Base-by-base conservation (phyloP, 2,113 vertebrate genomes). In the Chaenogobius annularis region DNA sequence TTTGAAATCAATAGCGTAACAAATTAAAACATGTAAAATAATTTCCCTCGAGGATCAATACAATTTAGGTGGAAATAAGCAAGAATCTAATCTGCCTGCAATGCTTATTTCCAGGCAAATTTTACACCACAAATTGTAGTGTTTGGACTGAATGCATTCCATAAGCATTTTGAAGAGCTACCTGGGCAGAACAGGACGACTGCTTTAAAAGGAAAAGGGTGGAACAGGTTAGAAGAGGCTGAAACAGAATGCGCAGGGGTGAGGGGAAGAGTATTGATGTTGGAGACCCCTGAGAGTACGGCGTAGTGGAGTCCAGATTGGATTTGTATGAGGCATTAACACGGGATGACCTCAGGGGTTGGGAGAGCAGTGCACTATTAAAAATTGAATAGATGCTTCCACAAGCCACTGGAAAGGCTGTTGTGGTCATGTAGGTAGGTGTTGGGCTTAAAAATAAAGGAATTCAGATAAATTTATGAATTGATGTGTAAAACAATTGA, bases 311-410 rank as follows among this genome's bases (percentile, higher is more conserved):
- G 73, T 59, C 66, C 12, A 85, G 83, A 88, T 84, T 90, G 82
- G 73, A 88, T 81, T 84, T 78, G 72, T 83, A 79, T 83, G 85
- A 86, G 79, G 67, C 67, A 82, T 82, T 87, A 85, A 85, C 64
- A 82, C 66, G 15, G 11, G 12, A 37, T 79, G 82, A 85, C 82
- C 75, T 31, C 37, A 56, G 77, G 40, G 88, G 84, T 83, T 55
- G 75, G 73, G 26, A 74, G 67, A 72, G 56, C 77, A 14, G 81
- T 81, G 78, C 64, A 80, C 69, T 72, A 84, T 87, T 83, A 81
- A 88, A 88, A 78, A 87, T 84, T 86, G 82, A 86, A 87, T 80
- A 90, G 80, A 22, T 19, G 35, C 61, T 6, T 81, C 71, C 48
- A 12, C 14, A 1, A 50, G 47, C 61, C 68, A 44, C 69, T 35